Percentiles rank a stretch among this genome's conserved stretches.
phyloP scores from a whole-genome alignment of 2,113 vertebrate genomes.

The Misgurnus anguillicaudatus region DNA sequence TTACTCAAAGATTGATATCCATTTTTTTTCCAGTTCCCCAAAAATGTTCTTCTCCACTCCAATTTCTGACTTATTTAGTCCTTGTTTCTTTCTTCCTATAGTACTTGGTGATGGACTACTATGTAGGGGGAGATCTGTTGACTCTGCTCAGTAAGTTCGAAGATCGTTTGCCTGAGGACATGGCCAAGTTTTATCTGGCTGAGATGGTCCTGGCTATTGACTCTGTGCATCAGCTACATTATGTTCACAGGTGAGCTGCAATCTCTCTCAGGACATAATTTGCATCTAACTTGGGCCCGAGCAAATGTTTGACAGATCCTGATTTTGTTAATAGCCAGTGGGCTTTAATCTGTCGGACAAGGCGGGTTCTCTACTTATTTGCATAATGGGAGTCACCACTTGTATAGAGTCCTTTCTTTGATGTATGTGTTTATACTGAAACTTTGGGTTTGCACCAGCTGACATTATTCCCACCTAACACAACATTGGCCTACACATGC shows the following conservation, averaged over 20 bases:
- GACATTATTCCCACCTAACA: constrained; percentile 37
- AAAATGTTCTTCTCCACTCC: neutral
- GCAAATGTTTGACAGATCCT: neutral
- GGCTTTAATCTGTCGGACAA: constrained; percentile 52
- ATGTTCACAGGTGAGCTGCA: constrained; percentile 89
- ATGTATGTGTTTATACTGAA: constrained; percentile 43
- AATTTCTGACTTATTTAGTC: neutral
- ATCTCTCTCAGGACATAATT: neutral
- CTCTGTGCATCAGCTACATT: constrained; percentile 97
- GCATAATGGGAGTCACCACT: constrained; percentile 57
- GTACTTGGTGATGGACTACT: constrained; percentile 99
- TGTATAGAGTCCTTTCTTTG: constrained; percentile 2
- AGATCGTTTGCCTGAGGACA: constrained; percentile 95
- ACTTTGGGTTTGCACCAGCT: constrained; percentile 52
- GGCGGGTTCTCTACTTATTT: constrained; percentile 54
- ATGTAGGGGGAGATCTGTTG: constrained; percentile 96
- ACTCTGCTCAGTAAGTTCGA: constrained; percentile 99
- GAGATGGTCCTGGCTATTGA: constrained; percentile 99
- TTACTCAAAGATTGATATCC: neutral
- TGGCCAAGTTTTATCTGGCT: constrained; percentile 97
- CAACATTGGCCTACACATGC: neutral
- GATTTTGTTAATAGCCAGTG: no score
- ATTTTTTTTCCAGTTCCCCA: neutral
- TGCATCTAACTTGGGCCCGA: neutral
- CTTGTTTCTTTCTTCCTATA: constrained; percentile 57